Evolutionary conservation across 64 coral and sea anemone genomes (phyloP).

Genomic region (Catalaphyllia jardinei): DNA sequence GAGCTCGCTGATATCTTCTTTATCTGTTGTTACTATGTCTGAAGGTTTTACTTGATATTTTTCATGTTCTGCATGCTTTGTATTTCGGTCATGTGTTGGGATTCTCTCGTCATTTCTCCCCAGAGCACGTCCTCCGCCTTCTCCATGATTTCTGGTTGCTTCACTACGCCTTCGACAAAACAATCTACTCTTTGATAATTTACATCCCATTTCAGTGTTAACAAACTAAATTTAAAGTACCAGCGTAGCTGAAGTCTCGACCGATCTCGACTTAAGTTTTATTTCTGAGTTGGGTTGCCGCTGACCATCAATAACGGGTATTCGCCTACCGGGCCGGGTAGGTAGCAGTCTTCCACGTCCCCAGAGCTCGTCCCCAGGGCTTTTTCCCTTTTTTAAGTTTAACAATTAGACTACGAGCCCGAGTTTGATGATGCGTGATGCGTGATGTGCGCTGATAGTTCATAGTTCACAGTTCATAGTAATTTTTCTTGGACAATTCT

Average conservation of each 20-base stretch:
- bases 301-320: neutral
- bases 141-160: neutral
- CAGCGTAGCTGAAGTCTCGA: too few relatives aligned
- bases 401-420: too few relatives aligned
- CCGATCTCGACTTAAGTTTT: too few relatives aligned
- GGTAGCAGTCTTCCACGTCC: too few relatives aligned
- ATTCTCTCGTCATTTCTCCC: neutral
- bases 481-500: too few relatives aligned
- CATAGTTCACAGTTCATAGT: too few relatives aligned
- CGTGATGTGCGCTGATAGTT: too few relatives aligned
- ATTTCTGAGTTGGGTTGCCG: neutral
- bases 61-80: neutral
- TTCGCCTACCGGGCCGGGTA: too few relatives aligned
- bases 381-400: too few relatives aligned
- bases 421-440: too few relatives aligned
- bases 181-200: neutral
- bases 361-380: too few relatives aligned
- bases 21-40: neutral
- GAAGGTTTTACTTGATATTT: neutral
- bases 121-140: neutral
- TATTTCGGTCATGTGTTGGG: neutral
- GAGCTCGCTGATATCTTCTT: neutral
- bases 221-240: too few relatives aligned
- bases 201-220: neutral
- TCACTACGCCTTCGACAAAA: constrained; percentile 1